Conservation (phyloP, 2,888 invertebrate species). For the Nomada ferruginata region DNA sequence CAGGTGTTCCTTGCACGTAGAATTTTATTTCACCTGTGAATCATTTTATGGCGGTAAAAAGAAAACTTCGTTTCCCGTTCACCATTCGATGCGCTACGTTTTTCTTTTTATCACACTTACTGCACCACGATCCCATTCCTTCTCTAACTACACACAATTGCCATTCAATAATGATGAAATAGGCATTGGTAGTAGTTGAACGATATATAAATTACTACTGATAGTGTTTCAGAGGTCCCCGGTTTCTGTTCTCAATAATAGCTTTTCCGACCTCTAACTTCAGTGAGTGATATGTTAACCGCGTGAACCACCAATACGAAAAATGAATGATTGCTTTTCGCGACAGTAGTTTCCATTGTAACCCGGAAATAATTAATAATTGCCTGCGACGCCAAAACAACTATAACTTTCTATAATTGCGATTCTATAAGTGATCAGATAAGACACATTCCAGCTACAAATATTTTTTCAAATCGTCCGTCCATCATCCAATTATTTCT, state of each 20-base stretch:
- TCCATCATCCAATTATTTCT: neutral
- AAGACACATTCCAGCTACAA: no score
- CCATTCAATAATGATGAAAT: constrained; percentile 13
- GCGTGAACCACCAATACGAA: neutral
- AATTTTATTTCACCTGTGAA: neutral
- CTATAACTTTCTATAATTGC: neutral
- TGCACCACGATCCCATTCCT: neutral
- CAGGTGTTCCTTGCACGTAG: constrained; percentile 20
- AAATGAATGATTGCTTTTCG: neutral
- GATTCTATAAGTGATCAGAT: no score
- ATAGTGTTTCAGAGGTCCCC: constrained; percentile 22
- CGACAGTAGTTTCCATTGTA: neutral
- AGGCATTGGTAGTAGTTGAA: neutral
- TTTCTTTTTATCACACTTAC: constrained; percentile 7
- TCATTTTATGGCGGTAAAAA: neutral
- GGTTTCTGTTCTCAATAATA: constrained; percentile 17
- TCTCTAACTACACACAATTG: neutral
- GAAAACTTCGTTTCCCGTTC: constrained; percentile 8
- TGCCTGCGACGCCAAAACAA: neutral
- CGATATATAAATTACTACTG: constrained; percentile 29
- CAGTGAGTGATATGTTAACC: neutral
- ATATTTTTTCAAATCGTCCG: no score
- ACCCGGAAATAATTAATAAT: neutral
- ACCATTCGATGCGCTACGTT: constrained; percentile 13
- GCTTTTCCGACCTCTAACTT: constrained; percentile 13